Evolutionary conservation across 2,888 invertebrate species (phyloP), one percentile per base, ranked within the genome.

Genomic region (Anticlea derivata): DNA sequence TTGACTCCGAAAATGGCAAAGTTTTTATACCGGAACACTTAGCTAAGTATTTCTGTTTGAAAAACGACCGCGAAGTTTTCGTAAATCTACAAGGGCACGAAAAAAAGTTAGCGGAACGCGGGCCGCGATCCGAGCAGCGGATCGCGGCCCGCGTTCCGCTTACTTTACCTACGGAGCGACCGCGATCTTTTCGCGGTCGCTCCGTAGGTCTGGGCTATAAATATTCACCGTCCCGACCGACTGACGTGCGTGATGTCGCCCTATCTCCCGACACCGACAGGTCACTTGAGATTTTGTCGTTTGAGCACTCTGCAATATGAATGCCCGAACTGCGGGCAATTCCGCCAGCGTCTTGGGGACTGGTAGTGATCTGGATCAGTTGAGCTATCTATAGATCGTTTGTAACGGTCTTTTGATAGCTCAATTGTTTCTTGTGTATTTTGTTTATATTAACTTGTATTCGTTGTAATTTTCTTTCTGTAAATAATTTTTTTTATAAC

Each of bases 181-280:
- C 13, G 29, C 34, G 12, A 29, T 38, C 26, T 53, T 38, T 55
- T 45, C 33, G 24, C 22, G 46, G 29, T 33, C 17, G 39, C 48
- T 50, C 30, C 43, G 50, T 61, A 56, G 52, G 17, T 56, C 38
- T 17, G 44, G n/a, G 63, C 60, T 72, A 73, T 75, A 71, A 76
- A 74, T 74, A 76, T 76, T 67, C 67, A 72, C 61, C 55, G 65
- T 57, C 54, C 31, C 57, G 61, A 58, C 17, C 17, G 2, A 17
- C 17, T 17, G 17, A 17, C 63, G 62, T 62, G 53, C 52, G 47
- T 33, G 46, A 48, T 58, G 51, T 30, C 48, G 59, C 47, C 58
- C 54, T 63, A 58, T 68, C 61, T 61, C 33, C 57, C 35, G n/a
- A 31, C 43, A 8, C 58, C 57, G 63, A 63, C 63, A 62, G 59